Base-by-base conservation (phyloP, 2,797 vertebrate genomes). In the Rhinophrynus dorsalis region DNA sequence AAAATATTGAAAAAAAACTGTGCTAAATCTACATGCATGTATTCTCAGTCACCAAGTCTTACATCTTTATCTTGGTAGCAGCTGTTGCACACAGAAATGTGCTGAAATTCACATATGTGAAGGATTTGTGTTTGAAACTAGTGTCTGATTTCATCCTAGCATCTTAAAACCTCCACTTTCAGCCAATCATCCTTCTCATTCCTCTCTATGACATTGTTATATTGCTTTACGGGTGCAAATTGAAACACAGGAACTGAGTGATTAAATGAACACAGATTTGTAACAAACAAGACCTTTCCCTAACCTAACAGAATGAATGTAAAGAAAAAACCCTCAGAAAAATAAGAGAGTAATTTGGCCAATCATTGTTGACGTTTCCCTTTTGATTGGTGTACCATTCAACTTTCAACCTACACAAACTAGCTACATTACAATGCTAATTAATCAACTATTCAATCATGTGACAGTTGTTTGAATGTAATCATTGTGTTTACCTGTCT, bases 401-500 rank as follows among this genome's bases (percentile, higher is more conserved):
- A 21, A 23, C n/a, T n/a, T n/a, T n/a, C n/a, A n/a, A 9, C n/a
- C 24, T 47, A 26, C 54, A 56, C 29, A 44, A 55, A 17, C 29
- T 33, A 12, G 2, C 35, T 61, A 52, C 27, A 45, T 27, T 52
- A 61, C 13, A 33, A 70, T 55, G 35, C 56, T 60, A 52, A 55
- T 61, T 58, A 62, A 54, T 69, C 57, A 50, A 15, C 56, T 62
- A 42, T 57, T 32, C 58, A 32, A 32, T 40, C 37, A 21, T 29
- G 20, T 56, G 38, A 70, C 32, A 21, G 48, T 29, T 65, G 52
- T 65, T 58, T 72, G 33, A 57, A 30, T 29, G 45, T 24, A 57
- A 65, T 65, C 18, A 58, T 38, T 48, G 21, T 72, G 52, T 64
- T 65, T 72, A 58, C 52, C 42, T 42, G 27, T 11, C 17, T 2